These are phyloP conservation scores for Scaptomyza graminum DNA, from an alignment of 1,140 invertebrate species.

Conservation along the genomic window DNA sequence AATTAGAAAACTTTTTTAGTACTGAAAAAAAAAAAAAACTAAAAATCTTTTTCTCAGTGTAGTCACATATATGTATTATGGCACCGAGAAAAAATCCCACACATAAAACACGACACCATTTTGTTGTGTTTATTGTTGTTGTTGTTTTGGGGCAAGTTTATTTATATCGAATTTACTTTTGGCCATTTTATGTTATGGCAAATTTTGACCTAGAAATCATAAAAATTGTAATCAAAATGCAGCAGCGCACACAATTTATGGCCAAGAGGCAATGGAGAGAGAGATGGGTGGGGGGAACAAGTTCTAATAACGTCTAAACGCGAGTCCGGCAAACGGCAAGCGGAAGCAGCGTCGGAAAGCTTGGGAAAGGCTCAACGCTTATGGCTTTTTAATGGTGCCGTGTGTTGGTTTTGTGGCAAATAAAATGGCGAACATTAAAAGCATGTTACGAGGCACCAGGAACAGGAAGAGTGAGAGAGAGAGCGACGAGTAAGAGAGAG, in stretches of 20 bases:
- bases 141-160: slow-evolving; percentile 56
- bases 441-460: slow-evolving; percentile 50
- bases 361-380: slow-evolving; percentile 63
- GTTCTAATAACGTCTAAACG: slow-evolving; percentile 76
- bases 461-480: slow-evolving; percentile 11
- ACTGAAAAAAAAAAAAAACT: no score
- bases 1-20: no score
- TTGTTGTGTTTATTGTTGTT: slow-evolving; percentile 57
- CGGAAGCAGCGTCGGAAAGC: slow-evolving; percentile 51
- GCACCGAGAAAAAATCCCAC: neutral
- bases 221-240: slow-evolving; percentile 80
- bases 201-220: slow-evolving; percentile 83
- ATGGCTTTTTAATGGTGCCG: slow-evolving; percentile 81
- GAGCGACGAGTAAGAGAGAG: neutral
- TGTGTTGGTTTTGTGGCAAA: slow-evolving; percentile 82
- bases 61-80: slow-evolving; percentile 27
- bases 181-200: slow-evolving; percentile 74
- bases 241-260: slow-evolving; percentile 63
- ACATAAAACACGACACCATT: slow-evolving; percentile 71
- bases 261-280: neutral
- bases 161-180: slow-evolving; percentile 81
- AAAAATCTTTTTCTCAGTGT: neutral
- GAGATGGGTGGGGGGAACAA: slow-evolving; percentile 1
- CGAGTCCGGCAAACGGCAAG: slow-evolving; percentile 51
- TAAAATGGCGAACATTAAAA: slow-evolving; percentile 82